These are phyloP conservation scores for Drosophila saltans DNA, from an alignment of 1,140 invertebrate genomes.

Conservation along the genomic window DNA sequence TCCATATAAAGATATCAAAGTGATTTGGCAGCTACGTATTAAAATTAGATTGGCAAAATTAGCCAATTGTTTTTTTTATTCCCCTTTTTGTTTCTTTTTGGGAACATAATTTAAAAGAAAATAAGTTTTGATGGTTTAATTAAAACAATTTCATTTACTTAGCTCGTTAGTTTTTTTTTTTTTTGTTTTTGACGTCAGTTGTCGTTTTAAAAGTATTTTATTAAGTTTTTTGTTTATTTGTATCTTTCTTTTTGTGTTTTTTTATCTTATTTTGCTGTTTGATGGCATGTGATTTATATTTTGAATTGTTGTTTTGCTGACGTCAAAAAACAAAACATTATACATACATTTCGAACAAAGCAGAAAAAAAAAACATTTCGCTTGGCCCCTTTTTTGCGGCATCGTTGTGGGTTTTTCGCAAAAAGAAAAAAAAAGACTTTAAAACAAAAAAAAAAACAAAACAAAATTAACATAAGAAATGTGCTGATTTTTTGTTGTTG, in stretches of 20 bases:
- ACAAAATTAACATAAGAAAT: slow-evolving; percentile 80
- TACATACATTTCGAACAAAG: slow-evolving; percentile 44
- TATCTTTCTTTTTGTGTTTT: slow-evolving; percentile 4
- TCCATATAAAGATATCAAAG: too few relatives aligned
- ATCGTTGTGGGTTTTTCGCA: slow-evolving; percentile 72
- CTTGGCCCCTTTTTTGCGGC: slow-evolving; percentile 52
- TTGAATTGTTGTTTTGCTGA: slow-evolving; percentile 58
- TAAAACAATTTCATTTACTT: slow-evolving; percentile 2
- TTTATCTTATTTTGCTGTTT: slow-evolving; percentile 13
- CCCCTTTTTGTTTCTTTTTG: background rate
- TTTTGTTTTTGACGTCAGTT: slow-evolving; percentile 43
- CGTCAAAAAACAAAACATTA: slow-evolving; percentile 58
- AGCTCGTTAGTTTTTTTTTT: background rate
- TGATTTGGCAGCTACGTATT: too few relatives aligned
- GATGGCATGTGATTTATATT: slow-evolving; percentile 53
- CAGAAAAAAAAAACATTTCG: slow-evolving; percentile 51
- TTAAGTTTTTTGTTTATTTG: slow-evolving; percentile 12
- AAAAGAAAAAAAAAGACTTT: slow-evolving; percentile 34
- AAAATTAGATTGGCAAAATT: too few relatives aligned
- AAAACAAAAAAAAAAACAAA: slow-evolving; percentile 67
- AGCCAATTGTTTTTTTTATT: too few relatives aligned
- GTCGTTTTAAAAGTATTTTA: slow-evolving; percentile 1
- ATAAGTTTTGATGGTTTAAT: slow-evolving; percentile 1
- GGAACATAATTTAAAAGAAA: background rate
- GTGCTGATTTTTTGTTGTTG: slow-evolving; percentile 58